A percentile compares a stretch with the other conserved stretches of the same genome.
These are phyloP conservation scores for Tinamus guttatus DNA, from an alignment of 2,113 vertebrate species.

Conservation along the genomic window DNA sequence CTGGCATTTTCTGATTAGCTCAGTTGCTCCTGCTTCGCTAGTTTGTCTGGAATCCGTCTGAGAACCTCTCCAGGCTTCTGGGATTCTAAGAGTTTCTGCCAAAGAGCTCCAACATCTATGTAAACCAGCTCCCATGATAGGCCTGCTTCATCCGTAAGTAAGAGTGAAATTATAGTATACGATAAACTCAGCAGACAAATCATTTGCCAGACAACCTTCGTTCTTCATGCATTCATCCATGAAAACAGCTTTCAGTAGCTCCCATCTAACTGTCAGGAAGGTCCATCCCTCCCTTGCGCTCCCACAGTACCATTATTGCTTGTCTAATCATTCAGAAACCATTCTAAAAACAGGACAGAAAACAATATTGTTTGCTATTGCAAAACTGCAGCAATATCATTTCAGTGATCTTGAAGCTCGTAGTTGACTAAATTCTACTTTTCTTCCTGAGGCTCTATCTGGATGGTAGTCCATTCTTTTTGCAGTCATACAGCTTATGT, in stretches of 20 bases:
- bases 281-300: not conserved
- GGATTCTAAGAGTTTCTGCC: not conserved
- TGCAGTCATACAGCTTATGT: not conserved
- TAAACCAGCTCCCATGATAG: not conserved
- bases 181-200: slow-evolving; percentile 38
- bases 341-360: not conserved
- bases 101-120: not conserved
- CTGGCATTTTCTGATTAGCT: not conserved
- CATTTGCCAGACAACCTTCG: not conserved
- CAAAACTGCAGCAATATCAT: not conserved
- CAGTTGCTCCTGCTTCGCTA: not conserved
- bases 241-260: slow-evolving; percentile 41
- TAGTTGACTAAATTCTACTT: not conserved
- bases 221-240: slow-evolving; percentile 18
- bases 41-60: not conserved
- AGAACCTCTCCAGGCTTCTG: not conserved
- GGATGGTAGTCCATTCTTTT: not conserved
- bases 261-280: not conserved
- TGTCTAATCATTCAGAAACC: not conserved
- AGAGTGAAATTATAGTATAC: not conserved
- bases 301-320: not conserved
- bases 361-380: not conserved
- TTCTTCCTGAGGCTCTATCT: not conserved
- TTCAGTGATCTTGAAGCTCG: not conserved
- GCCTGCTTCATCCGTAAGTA: not conserved